These are phyloP conservation scores for Pachyuromys duprasi DNA, from an alignment of 2,797 vertebrate genomes.

Conservation along the genomic window DNA sequence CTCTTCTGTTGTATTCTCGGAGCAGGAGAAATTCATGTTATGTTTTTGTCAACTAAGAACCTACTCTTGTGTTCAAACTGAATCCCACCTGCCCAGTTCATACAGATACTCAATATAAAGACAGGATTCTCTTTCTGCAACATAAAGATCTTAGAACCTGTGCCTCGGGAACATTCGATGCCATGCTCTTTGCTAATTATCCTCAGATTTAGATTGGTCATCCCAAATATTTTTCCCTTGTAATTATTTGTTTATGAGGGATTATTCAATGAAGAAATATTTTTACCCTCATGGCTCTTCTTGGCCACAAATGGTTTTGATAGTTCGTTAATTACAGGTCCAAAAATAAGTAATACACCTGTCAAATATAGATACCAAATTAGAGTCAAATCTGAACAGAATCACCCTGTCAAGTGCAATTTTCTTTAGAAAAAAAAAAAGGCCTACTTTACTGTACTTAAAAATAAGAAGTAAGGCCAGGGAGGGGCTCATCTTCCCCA, in stretches of 20 bases:
- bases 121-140: neutral
- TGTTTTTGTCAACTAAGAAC: neutral
- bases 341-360: neutral
- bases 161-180: constrained; percentile 72
- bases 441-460: neutral
- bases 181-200: constrained; percentile 86
- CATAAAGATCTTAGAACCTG: neutral
- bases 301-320: constrained; percentile 89
- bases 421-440: neutral
- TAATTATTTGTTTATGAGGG: constrained; percentile 91
- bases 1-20: neutral
- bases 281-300: constrained; percentile 88
- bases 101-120: neutral
- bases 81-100: neutral
- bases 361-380: neutral
- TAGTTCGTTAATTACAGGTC: constrained; percentile 87
- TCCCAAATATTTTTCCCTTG: constrained; percentile 87
- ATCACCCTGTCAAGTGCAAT: neutral
- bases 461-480: neutral
- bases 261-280: constrained; percentile 88
- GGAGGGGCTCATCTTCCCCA: neutral
- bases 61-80: neutral
- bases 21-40: neutral
- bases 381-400: neutral
- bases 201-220: constrained; percentile 88